Evolutionary conservation across 2,113 vertebrate genomes (phyloP), one percentile per base, ranked within the genome.

Genomic region (Dromaius novaehollandiae): DNA sequence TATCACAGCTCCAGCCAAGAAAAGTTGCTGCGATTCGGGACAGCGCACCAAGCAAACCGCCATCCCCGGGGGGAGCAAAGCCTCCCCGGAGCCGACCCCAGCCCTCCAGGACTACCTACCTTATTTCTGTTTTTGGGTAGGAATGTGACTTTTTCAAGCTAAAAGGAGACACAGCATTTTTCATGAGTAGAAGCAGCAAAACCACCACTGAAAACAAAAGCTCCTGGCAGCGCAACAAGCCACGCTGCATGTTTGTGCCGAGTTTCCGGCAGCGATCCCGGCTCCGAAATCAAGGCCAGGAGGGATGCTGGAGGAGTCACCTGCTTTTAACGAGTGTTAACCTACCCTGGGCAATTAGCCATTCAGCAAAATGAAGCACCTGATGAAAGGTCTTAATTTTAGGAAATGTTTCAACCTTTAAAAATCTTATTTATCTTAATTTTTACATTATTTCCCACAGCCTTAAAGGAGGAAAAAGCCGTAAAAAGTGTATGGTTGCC

Each of bases 181-280:
- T 30, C 17, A 34, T 15, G 18, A 1, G 0, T 1, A 26, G 14
- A 50, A 68, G 73, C 21, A 42, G 5, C 10, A 32, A 44, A 46
- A 46, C 1, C 1, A 0, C 6, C 44, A 32, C n/a, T 3, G 15
- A 20, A 65, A 65, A 34, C 24, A 56, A 85, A 81, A 85, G 6
- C 42, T 13, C 51, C 21, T 26, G 63, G 17, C 0, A 13, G 25
- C 1, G 2, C 19, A 56, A 15, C 28, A 0, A 1, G 38, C 46
- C 30, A 44, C 64, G 75, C 46, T 19, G 18, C 46, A 48, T 48
- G 19, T 18, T 48, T 7, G 16, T 6, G 44, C 44, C 15, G 44
- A 46, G 44, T 46, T 46, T 46, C 44, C 44, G 13, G 44, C 44
- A 46, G 44, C 44, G 16, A 46, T 46, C 14, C 46, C 46, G 18